Conservation (phyloP, 2,888 invertebrate genomes). For the Coremacera marginata region DNA sequence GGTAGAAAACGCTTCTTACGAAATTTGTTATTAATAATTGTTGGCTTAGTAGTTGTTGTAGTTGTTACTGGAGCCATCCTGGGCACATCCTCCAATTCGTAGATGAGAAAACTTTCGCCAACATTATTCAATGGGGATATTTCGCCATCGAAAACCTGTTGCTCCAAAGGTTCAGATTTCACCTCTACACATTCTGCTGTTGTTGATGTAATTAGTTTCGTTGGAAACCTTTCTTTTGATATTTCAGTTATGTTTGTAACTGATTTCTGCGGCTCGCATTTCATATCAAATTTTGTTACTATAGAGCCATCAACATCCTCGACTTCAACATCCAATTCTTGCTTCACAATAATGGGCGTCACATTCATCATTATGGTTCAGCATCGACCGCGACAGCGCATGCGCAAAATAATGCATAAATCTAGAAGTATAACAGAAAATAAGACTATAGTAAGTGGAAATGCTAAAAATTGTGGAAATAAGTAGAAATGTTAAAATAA, state of each 20-base stretch:
- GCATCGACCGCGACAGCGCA: not conserved
- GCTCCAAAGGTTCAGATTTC: slow-evolving; percentile 2
- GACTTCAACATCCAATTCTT: not conserved
- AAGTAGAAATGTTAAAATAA: too few relatives aligned
- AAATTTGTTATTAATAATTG: slow-evolving; percentile 42
- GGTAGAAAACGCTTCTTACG: slow-evolving; percentile 28
- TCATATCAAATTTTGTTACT: not conserved
- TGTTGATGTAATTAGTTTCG: not conserved
- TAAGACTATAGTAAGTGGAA: not conserved
- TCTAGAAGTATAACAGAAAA: not conserved
- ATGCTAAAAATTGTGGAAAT: too few relatives aligned
- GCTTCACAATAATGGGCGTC: not conserved
- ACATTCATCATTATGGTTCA: not conserved
- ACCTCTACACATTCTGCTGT: not conserved
- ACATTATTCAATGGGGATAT: not conserved
- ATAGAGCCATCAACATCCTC: not conserved
- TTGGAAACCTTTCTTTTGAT: not conserved
- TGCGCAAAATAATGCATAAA: not conserved
- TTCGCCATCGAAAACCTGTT: slow-evolving; percentile 31
- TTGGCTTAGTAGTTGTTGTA: not conserved
- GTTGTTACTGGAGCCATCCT: not conserved
- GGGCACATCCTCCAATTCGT: slow-evolving; percentile 39
- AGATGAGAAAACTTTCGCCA: slow-evolving; percentile 43
- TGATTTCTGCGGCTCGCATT: not conserved
- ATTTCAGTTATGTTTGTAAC: too few relatives aligned